A percentile compares a stretch with the other conserved stretches of the same genome.
Conservation (phyloP, 2,888 invertebrate species). For the Vesta saturnalis region DNA sequence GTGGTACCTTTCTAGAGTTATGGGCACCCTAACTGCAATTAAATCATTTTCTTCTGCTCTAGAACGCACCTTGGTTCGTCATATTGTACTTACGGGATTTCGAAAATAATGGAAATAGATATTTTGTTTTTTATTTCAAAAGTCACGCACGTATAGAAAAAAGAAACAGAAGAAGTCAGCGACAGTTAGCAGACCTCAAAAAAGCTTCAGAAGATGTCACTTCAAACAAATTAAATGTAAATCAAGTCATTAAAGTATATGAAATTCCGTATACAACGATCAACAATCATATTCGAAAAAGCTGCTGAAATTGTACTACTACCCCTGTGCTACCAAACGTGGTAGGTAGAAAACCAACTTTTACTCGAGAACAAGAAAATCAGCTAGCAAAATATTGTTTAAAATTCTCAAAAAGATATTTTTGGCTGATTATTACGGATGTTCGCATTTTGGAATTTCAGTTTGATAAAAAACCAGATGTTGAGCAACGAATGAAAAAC, state of each 20-base stretch:
- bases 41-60: too few relatives aligned
- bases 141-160: neutral
- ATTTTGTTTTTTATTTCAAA: neutral
- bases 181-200: neutral
- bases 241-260: neutral
- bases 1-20: conserved; percentile 1
- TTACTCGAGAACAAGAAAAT: neutral
- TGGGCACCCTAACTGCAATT: too few relatives aligned
- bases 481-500: neutral
- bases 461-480: neutral
- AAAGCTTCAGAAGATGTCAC: neutral
- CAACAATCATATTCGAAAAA: neutral
- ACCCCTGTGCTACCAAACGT: neutral
- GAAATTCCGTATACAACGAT: too few relatives aligned
- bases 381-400: conserved; percentile 1
- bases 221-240: neutral
- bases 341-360: conserved; percentile 5
- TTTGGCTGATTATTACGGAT: neutral
- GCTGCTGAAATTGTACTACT: neutral
- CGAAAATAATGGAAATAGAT: neutral
- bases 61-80: neutral
- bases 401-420: neutral
- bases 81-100: neutral
- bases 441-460: neutral
- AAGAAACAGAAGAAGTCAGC: neutral